phyloP scores from a whole-genome alignment of 2,113 vertebrate genomes.

The Corythaixoides concolor region DNA sequence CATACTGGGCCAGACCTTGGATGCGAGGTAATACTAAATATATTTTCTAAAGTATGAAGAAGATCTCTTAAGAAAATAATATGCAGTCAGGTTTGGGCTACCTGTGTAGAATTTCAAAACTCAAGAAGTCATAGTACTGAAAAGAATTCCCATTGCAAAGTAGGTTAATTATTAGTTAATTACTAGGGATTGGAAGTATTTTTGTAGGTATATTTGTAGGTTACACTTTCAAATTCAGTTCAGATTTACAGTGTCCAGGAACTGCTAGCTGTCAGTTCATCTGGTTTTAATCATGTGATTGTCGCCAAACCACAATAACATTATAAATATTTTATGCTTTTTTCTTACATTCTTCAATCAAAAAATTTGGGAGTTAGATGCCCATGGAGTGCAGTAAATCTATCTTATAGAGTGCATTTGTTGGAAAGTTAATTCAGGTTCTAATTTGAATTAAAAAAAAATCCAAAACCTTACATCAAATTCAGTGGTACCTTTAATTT shows the following conservation, averaged over 20 bases:
- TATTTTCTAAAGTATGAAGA: not conserved
- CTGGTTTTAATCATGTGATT: not conserved
- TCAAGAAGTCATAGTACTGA: not conserved
- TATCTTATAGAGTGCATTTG: not conserved
- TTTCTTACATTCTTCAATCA: not conserved
- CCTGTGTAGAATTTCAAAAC: not conserved
- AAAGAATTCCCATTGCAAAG: not conserved
- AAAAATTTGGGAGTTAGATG: not conserved
- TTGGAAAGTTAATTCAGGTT: not conserved
- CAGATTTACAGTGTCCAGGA: not conserved
- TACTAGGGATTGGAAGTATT: not conserved
- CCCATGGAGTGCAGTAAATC: not conserved
- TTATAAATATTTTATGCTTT: not conserved
- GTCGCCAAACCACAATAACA: not conserved
- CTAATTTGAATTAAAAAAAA: not conserved
- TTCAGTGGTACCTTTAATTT: not conserved
- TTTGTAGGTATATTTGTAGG: not conserved
- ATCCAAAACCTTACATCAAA: not conserved
- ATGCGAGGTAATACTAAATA: constrained; percentile 82
- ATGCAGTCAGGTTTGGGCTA: not conserved
- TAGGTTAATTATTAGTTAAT: not conserved
- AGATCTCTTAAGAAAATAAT: not conserved
- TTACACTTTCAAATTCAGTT: not conserved
- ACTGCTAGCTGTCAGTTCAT: not conserved
- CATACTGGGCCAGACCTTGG: constrained; percentile 93